Evolutionary conservation across 2,113 vertebrate species (phyloP).

Genomic region (Oncorhynchus masou): DNA sequence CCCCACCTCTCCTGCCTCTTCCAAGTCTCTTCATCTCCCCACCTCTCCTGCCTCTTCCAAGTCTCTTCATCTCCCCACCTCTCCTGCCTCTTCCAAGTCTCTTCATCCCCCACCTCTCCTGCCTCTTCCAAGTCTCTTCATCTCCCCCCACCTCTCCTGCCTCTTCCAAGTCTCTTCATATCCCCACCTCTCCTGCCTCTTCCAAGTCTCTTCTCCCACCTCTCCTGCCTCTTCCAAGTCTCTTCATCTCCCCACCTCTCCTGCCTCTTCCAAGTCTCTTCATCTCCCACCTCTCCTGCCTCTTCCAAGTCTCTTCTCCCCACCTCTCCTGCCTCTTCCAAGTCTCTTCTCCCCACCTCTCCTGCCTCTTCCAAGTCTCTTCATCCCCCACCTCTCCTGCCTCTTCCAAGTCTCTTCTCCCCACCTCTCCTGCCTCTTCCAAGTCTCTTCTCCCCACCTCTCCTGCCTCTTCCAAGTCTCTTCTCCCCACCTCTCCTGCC

Average conservation of each 20-base stretch:
- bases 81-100: slow-evolving; percentile 26
- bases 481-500: slow-evolving; percentile 19
- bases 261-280: neutral
- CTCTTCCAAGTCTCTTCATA: neutral
- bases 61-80: neutral
- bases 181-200: slow-evolving; percentile 22
- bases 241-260: neutral
- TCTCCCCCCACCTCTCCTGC: slow-evolving; percentile 16
- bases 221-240: too few species aligned
- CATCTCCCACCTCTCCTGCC: slow-evolving; percentile 10
- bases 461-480: neutral
- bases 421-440: neutral
- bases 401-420: neutral
- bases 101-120: neutral
- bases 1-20: neutral
- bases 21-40: slow-evolving; percentile 13
- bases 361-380: slow-evolving; percentile 25
- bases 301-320: neutral
- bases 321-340: too few species aligned
- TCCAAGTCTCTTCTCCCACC: neutral
- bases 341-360: neutral
- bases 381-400: neutral
- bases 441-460: slow-evolving; percentile 29
- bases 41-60: neutral
- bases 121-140: neutral